A percentile compares a stretch with the other conserved stretches of the same genome.
phyloP scores from a whole-genome alignment of 1,140 invertebrate species.

The Drosophila sp. region DNA sequence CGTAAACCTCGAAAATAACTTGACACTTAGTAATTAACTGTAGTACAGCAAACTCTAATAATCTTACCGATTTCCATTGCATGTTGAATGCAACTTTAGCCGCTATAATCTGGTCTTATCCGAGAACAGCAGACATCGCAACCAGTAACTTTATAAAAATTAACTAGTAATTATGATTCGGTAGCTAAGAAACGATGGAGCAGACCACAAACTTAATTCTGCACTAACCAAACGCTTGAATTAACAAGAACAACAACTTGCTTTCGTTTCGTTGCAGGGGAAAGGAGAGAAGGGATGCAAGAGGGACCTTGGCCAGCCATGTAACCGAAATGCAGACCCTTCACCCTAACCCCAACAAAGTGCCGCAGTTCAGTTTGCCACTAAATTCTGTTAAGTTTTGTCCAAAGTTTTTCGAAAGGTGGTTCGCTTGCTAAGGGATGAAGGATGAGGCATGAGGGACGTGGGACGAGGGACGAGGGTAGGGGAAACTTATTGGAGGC shows the following conservation, averaged over 20 bases:
- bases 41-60: background rate
- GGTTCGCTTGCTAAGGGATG: too few species aligned
- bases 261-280: background rate
- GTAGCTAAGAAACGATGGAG: conserved; percentile 10
- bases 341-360: background rate
- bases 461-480: background rate
- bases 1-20: too few species aligned
- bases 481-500: conserved; percentile 57
- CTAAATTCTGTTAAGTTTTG: conserved; percentile 77
- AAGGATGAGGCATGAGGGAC: too few species aligned
- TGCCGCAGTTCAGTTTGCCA: conserved; percentile 53
- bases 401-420: conserved; percentile 59
- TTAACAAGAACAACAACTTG: conserved; percentile 72
- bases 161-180: conserved; percentile 75
- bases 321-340: conserved; percentile 15
- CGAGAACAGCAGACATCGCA: conserved; percentile 1
- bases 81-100: background rate
- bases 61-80: background rate
- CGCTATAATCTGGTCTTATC: conserved; percentile 3
- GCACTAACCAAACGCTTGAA: conserved; percentile 73
- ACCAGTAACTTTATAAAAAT: conserved; percentile 52
- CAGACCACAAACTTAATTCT: conserved; percentile 71
- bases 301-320: conserved; percentile 48
- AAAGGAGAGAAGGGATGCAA: too few species aligned
- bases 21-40: background rate